Evolutionary conservation across 2,888 invertebrate genomes (phyloP), one percentile per base, ranked within the genome.

Genomic region (Caenorhabditis sp.): DNA sequence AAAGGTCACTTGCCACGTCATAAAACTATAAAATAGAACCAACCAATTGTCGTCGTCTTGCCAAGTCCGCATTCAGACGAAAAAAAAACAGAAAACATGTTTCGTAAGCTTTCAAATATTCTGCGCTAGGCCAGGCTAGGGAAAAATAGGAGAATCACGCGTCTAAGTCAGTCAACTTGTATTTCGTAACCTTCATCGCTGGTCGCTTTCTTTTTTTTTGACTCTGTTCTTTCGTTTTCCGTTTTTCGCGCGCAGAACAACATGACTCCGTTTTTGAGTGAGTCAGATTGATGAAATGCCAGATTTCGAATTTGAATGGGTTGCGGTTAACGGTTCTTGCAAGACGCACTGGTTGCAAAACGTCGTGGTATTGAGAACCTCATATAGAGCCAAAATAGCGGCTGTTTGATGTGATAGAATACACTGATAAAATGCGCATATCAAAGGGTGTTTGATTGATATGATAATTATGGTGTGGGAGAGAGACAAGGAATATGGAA

Each of bases 181-280:
- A 74, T 74, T 74, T 65, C 74, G 74, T 51, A 74, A 74, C 65
- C 58, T 65, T 74, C 68, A 68, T 68, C 44, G 53, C 55, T 40
- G 53, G 67, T 55, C 51, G n/a, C n/a, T n/a, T n/a, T n/a, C n/a
- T n/a, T n/a, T n/a, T n/a, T n/a, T n/a, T n/a, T n/a, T n/a, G n/a
- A n/a, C n/a, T n/a, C n/a, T n/a, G n/a, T n/a, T n/a, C n/a, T n/a
- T n/a, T n/a, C n/a, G n/a, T n/a, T n/a, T n/a, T n/a, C 37, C n/a
- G 22, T 37, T 51, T 56, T 62, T 62, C n/a, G 18, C 70, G 70
- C 70, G 70, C 70, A 53, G 44, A 71, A 61, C 61, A 62, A 61
- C 61, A 62, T 20, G 62, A 71, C 61, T 71, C 70, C 53, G 24
- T 37, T 26, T 28, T 51, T 61, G 70, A 26, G 22, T 24, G 32